phyloP scores from a whole-genome alignment of 2,888 invertebrate genomes.

The Meiosimyza platycephala region DNA sequence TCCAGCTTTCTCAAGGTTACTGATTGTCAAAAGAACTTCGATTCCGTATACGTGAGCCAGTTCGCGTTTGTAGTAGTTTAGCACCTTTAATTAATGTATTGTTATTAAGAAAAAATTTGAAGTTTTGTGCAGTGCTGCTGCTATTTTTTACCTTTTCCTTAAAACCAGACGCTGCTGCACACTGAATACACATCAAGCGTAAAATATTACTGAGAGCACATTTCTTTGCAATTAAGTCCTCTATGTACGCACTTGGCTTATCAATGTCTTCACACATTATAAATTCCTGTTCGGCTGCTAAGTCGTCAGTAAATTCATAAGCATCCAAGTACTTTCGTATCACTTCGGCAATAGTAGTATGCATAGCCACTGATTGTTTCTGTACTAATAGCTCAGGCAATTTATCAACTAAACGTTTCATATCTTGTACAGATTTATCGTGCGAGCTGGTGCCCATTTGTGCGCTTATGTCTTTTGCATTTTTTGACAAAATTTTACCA shows the following conservation, averaged over 20 bases:
- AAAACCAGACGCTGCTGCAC: conserved; percentile 90
- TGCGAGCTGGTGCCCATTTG: conserved; percentile 87
- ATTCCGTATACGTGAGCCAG: conserved; percentile 89
- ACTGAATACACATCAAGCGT: conserved; percentile 92
- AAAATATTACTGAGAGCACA: conserved; percentile 85
- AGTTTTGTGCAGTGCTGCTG: conserved; percentile 1
- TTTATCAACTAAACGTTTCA: conserved; percentile 91
- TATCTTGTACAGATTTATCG: conserved; percentile 92
- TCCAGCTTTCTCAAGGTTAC: conserved; percentile 89
- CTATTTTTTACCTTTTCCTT: conserved; percentile 79
- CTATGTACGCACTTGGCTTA: conserved; percentile 87
- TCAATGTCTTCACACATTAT: conserved; percentile 92
- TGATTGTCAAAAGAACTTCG: conserved; percentile 82
- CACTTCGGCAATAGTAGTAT: conserved; percentile 93
- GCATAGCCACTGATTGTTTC: conserved; percentile 86
- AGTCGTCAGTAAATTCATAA: conserved; percentile 80
- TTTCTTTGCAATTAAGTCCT: conserved; percentile 90
- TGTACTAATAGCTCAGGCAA: conserved; percentile 88
- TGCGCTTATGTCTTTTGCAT: conserved; percentile 86
- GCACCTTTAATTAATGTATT: conserved; percentile 60
- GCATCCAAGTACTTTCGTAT: conserved; percentile 85
- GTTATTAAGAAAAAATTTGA: conserved; percentile 1
- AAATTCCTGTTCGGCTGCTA: conserved; percentile 92
- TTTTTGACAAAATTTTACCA: conserved; percentile 84
- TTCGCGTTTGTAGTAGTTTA: conserved; percentile 79